Percentiles rank a stretch among this genome's conserved stretches.
These are phyloP conservation scores for Anthophora plumipes DNA, from an alignment of 2,888 invertebrate species.

Conservation along the genomic window DNA sequence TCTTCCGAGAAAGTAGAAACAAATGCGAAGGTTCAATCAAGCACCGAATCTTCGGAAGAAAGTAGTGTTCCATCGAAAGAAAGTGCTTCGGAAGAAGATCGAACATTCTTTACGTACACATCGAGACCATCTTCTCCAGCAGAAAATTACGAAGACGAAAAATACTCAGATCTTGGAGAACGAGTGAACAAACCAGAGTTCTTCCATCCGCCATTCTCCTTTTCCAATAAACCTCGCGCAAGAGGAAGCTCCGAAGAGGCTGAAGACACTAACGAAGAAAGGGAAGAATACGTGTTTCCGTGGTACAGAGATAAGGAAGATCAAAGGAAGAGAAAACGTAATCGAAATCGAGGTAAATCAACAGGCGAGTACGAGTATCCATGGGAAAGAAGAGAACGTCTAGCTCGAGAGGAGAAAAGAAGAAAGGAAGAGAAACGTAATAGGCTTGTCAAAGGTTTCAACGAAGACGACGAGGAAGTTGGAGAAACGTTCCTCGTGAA, in stretches of 20 bases:
- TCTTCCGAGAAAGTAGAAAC: conserved; percentile 40
- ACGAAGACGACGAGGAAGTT: conserved; percentile 61
- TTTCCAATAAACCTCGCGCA: conserved; percentile 40
- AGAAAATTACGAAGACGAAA: conserved; percentile 78
- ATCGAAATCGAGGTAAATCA: conserved; percentile 51
- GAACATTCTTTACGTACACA: conserved; percentile 73
- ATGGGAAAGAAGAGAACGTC: conserved; percentile 80
- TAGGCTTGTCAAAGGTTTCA: conserved; percentile 46
- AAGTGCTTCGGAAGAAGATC: conserved; percentile 57
- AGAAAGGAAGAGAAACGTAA: conserved; percentile 45
- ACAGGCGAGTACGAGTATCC: conserved; percentile 79
- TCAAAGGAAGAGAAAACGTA: conserved; percentile 55
- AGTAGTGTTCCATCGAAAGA: conserved; percentile 47
- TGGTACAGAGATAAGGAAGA: conserved; percentile 73
- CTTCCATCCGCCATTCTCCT: conserved; percentile 77
- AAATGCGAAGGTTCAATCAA: conserved; percentile 14
- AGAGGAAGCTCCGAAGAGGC: conserved; percentile 24
- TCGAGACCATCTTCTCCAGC: conserved; percentile 78
- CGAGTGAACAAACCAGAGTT: conserved; percentile 79
- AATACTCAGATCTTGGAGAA: conserved; percentile 77
- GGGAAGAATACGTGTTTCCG: conserved; percentile 74
- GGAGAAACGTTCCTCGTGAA: conserved; percentile 57
- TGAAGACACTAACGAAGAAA: conserved; percentile 44
- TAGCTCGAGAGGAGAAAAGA: conserved; percentile 65
- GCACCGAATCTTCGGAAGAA: conserved; percentile 52